phyloP scores from a whole-genome alignment of 1,140 invertebrate species.

The Aphaenogaster ashmeadi region DNA sequence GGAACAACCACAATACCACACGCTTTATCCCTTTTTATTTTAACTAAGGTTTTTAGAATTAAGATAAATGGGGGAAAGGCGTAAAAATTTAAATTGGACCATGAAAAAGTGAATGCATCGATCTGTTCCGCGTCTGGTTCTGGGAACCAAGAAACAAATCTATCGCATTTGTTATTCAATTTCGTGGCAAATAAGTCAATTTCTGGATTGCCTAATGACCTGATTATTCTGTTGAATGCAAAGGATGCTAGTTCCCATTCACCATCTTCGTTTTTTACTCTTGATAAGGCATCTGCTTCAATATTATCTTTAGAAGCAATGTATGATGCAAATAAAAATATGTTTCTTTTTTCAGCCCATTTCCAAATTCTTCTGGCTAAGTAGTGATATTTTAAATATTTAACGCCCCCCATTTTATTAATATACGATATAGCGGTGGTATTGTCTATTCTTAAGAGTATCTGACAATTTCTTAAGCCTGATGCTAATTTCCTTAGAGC shows the following conservation, averaged over 20 bases:
- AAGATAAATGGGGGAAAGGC: slow-evolving; percentile 5
- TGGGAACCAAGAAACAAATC: slow-evolving; percentile 9
- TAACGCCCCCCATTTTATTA: slow-evolving; percentile 29
- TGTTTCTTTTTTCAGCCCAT: neutral
- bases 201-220: neutral
- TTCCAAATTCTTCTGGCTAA: slow-evolving; percentile 24
- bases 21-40: slow-evolving; percentile 8
- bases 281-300: slow-evolving; percentile 1
- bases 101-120: slow-evolving; percentile 27
- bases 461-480: neutral
- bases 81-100: neutral
- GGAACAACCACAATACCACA: neutral
- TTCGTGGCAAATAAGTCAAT: slow-evolving; percentile 39
- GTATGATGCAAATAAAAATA: slow-evolving; percentile 26
- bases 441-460: too few species aligned
- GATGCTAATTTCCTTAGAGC: slow-evolving; percentile 27
- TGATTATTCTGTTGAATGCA: neutral
- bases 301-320: neutral
- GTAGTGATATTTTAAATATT: neutral
- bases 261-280: neutral
- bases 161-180: slow-evolving; percentile 21
- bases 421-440: too few species aligned
- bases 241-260: slow-evolving; percentile 21
- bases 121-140: neutral
- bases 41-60: neutral